Conservation (phyloP, 2,797 vertebrate genomes). For the Serranus cabrilla region DNA sequence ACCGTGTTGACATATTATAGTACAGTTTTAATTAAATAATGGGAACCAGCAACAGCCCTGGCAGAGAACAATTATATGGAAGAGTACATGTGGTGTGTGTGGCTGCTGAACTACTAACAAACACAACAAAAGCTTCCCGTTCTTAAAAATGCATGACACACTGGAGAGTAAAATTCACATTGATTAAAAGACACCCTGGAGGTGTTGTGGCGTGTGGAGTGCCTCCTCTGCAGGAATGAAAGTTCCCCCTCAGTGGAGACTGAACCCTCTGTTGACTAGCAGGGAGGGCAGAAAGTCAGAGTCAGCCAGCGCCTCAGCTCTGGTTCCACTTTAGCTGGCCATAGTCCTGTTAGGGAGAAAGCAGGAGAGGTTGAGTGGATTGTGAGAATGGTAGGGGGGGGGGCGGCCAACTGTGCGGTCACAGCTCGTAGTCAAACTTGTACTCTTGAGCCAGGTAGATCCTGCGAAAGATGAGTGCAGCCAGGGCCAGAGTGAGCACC, state of each 20-base stretch:
- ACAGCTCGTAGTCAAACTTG: constrained; percentile 95
- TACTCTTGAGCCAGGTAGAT: constrained; percentile 95
- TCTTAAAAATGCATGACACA: constrained; percentile 53
- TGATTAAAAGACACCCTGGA: constrained; percentile 58
- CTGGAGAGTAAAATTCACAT: constrained; percentile 55
- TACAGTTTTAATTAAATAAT: constrained; percentile 62
- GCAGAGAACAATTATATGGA: constrained; percentile 17
- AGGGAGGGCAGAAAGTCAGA: constrained; percentile 19
- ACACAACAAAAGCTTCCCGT: constrained; percentile 45
- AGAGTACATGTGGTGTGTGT: constrained; percentile 1
- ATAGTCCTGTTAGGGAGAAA: constrained; percentile 20
- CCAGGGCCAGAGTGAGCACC: constrained; percentile 93
- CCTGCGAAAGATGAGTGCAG: constrained; percentile 95
- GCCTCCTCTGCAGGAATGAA: constrained; percentile 62
- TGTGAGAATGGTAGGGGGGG: background rate
- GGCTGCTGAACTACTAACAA: constrained; percentile 40
- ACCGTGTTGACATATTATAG: constrained; percentile 37
- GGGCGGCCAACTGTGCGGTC: constrained; percentile 52
- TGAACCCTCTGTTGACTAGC: constrained; percentile 7
- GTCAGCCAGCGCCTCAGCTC: constrained; percentile 13
- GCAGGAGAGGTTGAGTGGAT: background rate
- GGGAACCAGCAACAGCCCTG: constrained; percentile 28
- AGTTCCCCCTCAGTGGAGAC: constrained; percentile 32
- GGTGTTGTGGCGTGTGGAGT: constrained; percentile 29
- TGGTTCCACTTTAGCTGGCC: constrained; percentile 31